A percentile compares a stretch with the other conserved stretches of the same genome.
These are phyloP conservation scores for Tetrao urogallus DNA, from an alignment of 2,113 vertebrate species.

Conservation along the genomic window DNA sequence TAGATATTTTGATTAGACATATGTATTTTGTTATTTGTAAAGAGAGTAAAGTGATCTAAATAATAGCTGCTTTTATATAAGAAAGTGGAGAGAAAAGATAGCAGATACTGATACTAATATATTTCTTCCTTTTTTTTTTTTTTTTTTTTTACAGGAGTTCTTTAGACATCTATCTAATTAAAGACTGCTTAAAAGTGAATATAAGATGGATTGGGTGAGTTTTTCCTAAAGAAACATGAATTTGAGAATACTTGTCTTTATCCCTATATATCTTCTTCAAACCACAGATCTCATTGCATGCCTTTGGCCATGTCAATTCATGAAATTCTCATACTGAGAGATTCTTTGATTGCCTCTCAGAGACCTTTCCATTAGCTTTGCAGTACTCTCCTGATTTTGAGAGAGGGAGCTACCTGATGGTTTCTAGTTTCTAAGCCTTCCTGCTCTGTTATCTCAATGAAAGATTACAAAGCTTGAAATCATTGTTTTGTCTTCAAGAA, in stretches of 20 bases:
- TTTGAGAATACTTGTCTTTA: neutral
- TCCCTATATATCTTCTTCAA: neutral
- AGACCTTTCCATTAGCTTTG: neutral
- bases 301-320: neutral
- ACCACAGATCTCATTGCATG: fast-evolving
- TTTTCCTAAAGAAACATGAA: neutral
- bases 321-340: neutral
- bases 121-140: neutral
- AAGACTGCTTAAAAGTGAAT: neutral
- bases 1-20: neutral
- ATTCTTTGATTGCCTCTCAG: neutral
- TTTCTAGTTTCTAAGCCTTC: neutral
- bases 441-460: neutral
- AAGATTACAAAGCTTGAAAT: neutral
- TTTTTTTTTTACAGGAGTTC: neutral
- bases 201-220: neutral
- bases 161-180: neutral
- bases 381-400: neutral
- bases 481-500: neutral
- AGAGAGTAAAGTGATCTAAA: neutral
- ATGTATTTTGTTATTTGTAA: neutral
- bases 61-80: neutral
- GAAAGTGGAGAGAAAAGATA: neutral
- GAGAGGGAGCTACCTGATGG: neutral
- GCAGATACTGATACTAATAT: neutral